Conservation (phyloP, 1,140 invertebrate genomes). For the Galendromus occidentalis region DNA sequence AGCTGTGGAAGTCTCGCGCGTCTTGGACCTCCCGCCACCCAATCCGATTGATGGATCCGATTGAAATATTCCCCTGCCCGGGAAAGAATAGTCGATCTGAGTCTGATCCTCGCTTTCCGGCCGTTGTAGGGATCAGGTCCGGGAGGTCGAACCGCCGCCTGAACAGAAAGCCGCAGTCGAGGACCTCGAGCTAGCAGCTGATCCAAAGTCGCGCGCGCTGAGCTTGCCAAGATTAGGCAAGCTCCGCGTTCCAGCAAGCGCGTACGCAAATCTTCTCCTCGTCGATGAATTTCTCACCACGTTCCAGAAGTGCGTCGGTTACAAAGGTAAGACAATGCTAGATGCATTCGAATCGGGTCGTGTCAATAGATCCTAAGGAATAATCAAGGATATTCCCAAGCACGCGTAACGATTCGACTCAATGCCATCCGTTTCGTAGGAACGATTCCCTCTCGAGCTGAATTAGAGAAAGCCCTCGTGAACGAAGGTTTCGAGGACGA, state of each 20-base stretch:
- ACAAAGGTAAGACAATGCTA: not conserved
- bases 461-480: slow-evolving; percentile 8
- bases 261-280: not conserved
- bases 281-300: slow-evolving; percentile 9
- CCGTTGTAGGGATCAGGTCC: no score
- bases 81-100: no score
- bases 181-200: slow-evolving; percentile 19
- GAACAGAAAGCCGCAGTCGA: slow-evolving; percentile 24
- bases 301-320: slow-evolving; percentile 3
- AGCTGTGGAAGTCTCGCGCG: no score
- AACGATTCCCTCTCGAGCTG: not conserved
- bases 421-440: not conserved
- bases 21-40: no score
- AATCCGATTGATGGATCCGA: no score
- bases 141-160: no score
- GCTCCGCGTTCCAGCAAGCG: slow-evolving; percentile 5
- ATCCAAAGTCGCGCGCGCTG: not conserved
- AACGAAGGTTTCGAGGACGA: slow-evolving; percentile 69
- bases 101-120: no score
- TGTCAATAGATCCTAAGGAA: no score
- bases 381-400: no score
- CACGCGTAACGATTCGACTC: no score
- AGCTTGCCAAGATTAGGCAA: not conserved
- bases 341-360: not conserved
- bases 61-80: no score